Conservation (phyloP, 2,888 invertebrate genomes). For the Spatulosminthurus flaviceps region DNA sequence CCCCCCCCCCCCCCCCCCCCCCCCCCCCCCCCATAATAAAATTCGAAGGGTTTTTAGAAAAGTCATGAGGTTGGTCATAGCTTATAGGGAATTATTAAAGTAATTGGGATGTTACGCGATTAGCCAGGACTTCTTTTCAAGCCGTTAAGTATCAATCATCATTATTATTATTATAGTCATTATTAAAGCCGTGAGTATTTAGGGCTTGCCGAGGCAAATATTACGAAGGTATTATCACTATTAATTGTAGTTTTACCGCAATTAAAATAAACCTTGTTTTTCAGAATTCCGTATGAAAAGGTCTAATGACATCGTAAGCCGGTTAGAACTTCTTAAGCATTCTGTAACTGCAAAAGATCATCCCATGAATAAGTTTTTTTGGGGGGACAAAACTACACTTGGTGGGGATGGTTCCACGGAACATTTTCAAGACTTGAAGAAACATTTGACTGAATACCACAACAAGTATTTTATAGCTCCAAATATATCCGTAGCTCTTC, state of each 20-base stretch:
- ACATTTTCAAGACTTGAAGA: conserved; percentile 28
- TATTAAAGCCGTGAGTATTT: too few species aligned
- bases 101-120: too few species aligned
- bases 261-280: background rate
- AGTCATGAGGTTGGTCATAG: too few species aligned
- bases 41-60: too few species aligned
- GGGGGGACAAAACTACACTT: conserved; percentile 35
- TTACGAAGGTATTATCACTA: too few species aligned
- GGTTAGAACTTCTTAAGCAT: conserved; percentile 40
- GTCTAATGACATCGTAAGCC: conserved; percentile 36
- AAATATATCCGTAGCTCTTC: conserved; percentile 39
- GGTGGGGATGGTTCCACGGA: conserved; percentile 15
- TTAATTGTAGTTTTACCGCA: background rate
- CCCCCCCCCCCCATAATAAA: too few species aligned
- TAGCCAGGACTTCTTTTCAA: too few species aligned
- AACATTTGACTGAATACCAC: conserved; percentile 21
- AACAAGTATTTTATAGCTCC: conserved; percentile 24
- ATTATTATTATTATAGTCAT: too few species aligned
- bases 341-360: conserved; percentile 12
- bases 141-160: too few species aligned
- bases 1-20: too few species aligned
- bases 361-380: conserved; percentile 43
- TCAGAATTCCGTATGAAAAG: conserved; percentile 45
- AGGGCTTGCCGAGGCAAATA: too few species aligned
- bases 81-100: too few species aligned